Base-by-base conservation (phyloP, 2,797 vertebrate species). In the Acestrorhynchus altus region DNA sequence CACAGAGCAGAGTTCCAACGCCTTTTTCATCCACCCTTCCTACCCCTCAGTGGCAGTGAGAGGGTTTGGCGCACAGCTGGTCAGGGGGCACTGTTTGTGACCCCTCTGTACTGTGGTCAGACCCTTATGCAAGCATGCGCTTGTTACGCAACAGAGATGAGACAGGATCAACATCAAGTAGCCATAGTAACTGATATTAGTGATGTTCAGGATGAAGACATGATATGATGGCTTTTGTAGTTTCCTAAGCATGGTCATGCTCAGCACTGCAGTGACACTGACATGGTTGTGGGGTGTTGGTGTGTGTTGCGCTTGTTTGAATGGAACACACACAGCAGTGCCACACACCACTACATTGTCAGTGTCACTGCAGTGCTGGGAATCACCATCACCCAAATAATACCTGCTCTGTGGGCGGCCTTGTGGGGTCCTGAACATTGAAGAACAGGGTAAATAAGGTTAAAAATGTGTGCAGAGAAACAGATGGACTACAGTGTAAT, bases 141-240 rank as follows among this genome's bases (percentile, higher is more conserved):
- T 67, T 61, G 31, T 87, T 84, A 86, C 49, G 22, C 69, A 74
- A 61, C 24, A 54, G 65, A 24, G 70, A 79, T 73, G 66, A 83
- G 78, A 75, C 69, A 39, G 52, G 77, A 81, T 76, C 74, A 81
- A 72, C 74, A 47, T 44, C n/a, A 47, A 60, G 47, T 61, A 60
- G 59, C 51, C 10, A 18, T 46, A 49, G 51, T 61, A 61, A 8
- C 49, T 3, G 61, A 75, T 57, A n/a, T 22, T 8, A 54, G 18
- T 42, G 9, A 10, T 61, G 6, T 16, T 15, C 13, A 35, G 10
- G 16, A 40, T 63, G 60, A 4, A 18, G 24, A 57, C 28, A 16
- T 63, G 59, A 40, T n/a, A n/a, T 10, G 22, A 28, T 16, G 57
- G 31, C 31, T 61, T n/a, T 28, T 31, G 22, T 26, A 7, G 6